phyloP scores from a whole-genome alignment of 2,113 vertebrate genomes.

The Aptenodytes forsteri region DNA sequence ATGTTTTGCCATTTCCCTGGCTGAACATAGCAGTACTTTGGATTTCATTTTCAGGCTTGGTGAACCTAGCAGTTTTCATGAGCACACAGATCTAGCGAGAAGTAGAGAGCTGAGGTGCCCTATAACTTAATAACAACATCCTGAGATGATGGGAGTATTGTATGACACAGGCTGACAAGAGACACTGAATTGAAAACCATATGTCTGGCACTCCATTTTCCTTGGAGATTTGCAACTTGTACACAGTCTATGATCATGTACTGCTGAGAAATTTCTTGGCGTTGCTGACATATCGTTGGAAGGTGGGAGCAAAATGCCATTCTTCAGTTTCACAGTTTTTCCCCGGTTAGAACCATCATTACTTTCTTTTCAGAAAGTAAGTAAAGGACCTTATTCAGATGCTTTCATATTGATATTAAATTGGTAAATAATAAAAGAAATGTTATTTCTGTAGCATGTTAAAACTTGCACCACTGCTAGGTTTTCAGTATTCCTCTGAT shows the following conservation, averaged over 20 bases:
- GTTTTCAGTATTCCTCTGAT: neutral
- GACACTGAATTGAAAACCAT: slow-evolving; percentile 21
- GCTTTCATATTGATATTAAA: neutral
- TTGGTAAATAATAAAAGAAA: neutral
- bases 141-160: neutral
- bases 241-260: neutral
- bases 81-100: neutral
- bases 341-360: neutral
- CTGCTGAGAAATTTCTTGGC: neutral
- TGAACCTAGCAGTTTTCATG: neutral
- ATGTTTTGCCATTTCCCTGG: neutral
- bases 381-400: neutral
- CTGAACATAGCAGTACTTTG: neutral
- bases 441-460: neutral
- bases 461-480: neutral
- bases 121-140: neutral
- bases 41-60: slow-evolving; percentile 6
- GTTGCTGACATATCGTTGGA: neutral
- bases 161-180: slow-evolving; percentile 26
- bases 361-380: neutral
- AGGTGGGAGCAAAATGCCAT: neutral
- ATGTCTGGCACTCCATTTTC: neutral
- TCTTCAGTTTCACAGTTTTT: neutral
- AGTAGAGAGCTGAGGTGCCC: neutral
- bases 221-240: slow-evolving; percentile 15